A percentile compares a stretch with the other conserved stretches of the same genome.
Evolutionary conservation across 92 coral and sea anemone species (phyloP).

Genomic region (Parazoanthus atlanticus): DNA sequence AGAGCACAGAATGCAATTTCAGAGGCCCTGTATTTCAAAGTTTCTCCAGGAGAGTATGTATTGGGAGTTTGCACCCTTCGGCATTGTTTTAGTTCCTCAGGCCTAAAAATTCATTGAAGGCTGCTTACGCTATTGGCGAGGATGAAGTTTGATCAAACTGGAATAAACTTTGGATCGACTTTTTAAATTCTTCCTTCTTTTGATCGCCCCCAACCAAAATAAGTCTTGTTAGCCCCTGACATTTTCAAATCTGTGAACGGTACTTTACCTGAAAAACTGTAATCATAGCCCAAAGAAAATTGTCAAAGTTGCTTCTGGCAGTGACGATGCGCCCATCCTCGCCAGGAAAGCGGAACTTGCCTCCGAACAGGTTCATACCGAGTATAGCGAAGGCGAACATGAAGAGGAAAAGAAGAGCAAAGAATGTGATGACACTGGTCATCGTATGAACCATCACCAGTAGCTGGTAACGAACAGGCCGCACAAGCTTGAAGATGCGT

Average conservation of each 20-base stretch:
- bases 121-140: no score
- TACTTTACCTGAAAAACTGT: slow-evolving; percentile 91
- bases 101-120: no score
- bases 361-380: slow-evolving; percentile 97
- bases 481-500: slow-evolving; percentile 95
- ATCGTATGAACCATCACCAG: slow-evolving; percentile 87
- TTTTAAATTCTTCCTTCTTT: no score
- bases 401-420: slow-evolving; percentile 89
- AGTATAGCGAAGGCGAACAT: slow-evolving; percentile 98
- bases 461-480: slow-evolving; percentile 96
- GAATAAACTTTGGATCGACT: no score
- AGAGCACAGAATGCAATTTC: no score
- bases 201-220: no score
- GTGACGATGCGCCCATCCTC: slow-evolving; percentile 62
- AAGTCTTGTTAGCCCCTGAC: neutral
- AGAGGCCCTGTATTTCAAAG: no score
- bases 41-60: no score
- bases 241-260: neutral
- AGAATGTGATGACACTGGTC: slow-evolving; percentile 96
- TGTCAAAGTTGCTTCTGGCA: slow-evolving; percentile 87
- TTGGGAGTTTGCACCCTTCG: no score
- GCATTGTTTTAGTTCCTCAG: no score
- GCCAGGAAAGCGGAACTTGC: slow-evolving; percentile 71
- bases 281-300: slow-evolving; percentile 93
- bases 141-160: no score